Base-by-base conservation (phyloP, 2,888 invertebrate species). In the Masnerella sp. region DNA sequence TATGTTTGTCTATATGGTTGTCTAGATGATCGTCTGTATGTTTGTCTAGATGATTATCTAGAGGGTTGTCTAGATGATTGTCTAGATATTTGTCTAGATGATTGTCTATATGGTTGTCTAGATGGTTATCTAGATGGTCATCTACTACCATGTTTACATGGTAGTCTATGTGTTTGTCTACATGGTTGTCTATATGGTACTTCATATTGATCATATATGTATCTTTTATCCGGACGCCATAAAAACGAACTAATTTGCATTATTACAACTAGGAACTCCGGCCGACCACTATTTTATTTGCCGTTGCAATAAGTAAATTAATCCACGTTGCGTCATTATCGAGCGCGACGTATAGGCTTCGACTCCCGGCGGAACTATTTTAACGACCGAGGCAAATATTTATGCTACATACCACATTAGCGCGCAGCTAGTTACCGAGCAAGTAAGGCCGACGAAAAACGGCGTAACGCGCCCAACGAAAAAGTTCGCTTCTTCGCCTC, bases 401-500 rank as follows among this genome's bases (percentile, higher is more conserved):
- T 30, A 43, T 34, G 58, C 45, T 40, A 42, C 42, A 28, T 54
- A 38, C 34, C 36, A 17, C 20, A 28, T 40, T 52, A 51, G 43
- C 28, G 38, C 25, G 40, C 25, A 51, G 40, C 47, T 54, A 28
- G 47, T 47, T 56, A 47, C 56, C 7, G 7, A 28, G 17, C 36
- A 28, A 42, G 49, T 32, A 51, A 28, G 11, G 40, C 54, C 47
- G n/a, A 38, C 45, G 52, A 54, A 69, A 62, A 61, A 61, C 47
- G 45, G 22, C 7, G 61, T 34, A 45, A 61, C 69, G 61, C 62
- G 30, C 52, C 32, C 47, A 38, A 36, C 49, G 62, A 64, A 70
- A 70, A 70, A 70, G 49, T 70, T 70, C 30, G 36, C 51, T 28
- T 43, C 34, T 64, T 38, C 56, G 47, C 56, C 56, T 70, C 42